Evolutionary conservation across 2,888 invertebrate species (phyloP), one percentile per base, ranked within the genome.

Genomic region (Sialis lutaria): DNA sequence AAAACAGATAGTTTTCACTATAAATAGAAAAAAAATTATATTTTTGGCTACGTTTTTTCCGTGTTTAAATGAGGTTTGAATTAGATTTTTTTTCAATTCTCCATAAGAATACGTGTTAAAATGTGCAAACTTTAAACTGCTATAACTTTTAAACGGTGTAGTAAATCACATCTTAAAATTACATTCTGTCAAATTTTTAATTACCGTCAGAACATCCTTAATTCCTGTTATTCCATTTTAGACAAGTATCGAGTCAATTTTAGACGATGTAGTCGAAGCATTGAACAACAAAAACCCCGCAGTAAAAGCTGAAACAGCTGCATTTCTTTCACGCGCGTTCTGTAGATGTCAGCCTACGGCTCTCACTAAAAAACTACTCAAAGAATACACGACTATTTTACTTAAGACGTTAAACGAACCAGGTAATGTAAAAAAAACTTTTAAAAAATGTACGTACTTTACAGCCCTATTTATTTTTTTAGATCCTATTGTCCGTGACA

Each of bases 401-500:
- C 62, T 90, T 5, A 92, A 91, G 60, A 77, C 79, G 8, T 61
- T 86, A 2, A 82, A 82, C 53, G 84, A 84, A 62, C 74, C 84
- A 54, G 82, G 81, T 82, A 58, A 50, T 44, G 50, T n/a, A n/a
- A n/a, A n/a, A n/a, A n/a, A n/a, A n/a, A n/a, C n/a, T n/a, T n/a
- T n/a, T n/a, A n/a, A n/a, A n/a, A n/a, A n/a, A n/a, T n/a, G n/a
- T n/a, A n/a, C n/a, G n/a, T n/a, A n/a, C n/a, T n/a, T n/a, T n/a
- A n/a, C n/a, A n/a, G n/a, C n/a, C n/a, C n/a, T n/a, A 22, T 22
- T 22, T 22, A 4, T 22, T 22, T 46, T 75, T 64, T 60, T 72
- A 69, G 93, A 96, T 69, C 89, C 90, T 0, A 75, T 75, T 1
- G 97, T 97, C 0, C 73, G 97, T 56, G 97, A 98, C 60, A 82